Percentiles rank a stretch among this genome's conserved stretches.
Evolutionary conservation across 2,113 vertebrate genomes (phyloP).

Genomic region (Micronycteris hirsuta): DNA sequence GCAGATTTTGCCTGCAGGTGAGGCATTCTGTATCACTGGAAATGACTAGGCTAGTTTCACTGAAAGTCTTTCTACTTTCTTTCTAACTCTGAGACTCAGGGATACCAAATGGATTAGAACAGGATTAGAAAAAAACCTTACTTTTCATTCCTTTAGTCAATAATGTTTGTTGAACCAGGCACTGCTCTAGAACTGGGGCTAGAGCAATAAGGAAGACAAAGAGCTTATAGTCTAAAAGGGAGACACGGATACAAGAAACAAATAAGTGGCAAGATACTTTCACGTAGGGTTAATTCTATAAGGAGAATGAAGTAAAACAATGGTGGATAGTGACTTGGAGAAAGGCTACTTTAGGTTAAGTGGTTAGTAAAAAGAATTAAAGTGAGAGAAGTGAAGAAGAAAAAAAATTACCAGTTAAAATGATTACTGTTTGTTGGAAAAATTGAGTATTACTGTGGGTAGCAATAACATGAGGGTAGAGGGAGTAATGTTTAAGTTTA

Average conservation of each 20-base stretch:
- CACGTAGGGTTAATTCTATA: background rate
- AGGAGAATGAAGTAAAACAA: background rate
- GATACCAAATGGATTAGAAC: background rate
- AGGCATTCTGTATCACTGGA: background rate
- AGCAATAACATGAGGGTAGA: background rate
- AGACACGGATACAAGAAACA: background rate
- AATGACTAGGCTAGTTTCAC: background rate
- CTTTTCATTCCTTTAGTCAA: slow-evolving; percentile 5
- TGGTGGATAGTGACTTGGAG: background rate
- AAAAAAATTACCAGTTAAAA: background rate
- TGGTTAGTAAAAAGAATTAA: background rate
- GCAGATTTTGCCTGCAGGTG: background rate
- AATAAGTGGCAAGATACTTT: background rate
- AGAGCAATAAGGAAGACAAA: background rate
- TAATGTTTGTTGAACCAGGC: background rate
- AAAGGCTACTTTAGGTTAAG: background rate
- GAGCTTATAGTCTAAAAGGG: background rate
- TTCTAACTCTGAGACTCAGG: background rate
- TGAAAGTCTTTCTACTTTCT: background rate
- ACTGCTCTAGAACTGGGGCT: background rate
- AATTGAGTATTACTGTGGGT: background rate
- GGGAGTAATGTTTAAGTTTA: background rate
- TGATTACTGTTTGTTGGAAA: background rate
- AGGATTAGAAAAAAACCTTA: background rate
- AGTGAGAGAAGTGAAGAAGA: background rate